Evolutionary conservation across 2,888 invertebrate genomes (phyloP), one percentile per base, ranked within the genome.

Genomic region (Choreutis nemorana): DNA sequence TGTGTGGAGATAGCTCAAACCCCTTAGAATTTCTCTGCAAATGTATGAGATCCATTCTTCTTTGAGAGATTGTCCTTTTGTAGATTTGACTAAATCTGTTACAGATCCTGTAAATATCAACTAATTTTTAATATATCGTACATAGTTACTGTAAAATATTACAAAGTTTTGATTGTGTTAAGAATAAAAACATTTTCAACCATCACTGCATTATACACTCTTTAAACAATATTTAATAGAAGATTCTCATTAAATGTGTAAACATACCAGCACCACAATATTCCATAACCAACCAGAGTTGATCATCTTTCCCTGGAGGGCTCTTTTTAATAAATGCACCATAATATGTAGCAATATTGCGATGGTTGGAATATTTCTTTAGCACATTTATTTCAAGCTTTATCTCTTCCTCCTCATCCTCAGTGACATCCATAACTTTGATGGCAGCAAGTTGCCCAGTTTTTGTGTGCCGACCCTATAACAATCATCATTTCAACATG

Each of bases 31-130:
- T 86, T 99, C 93, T 66, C 99, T 85, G 65, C 97, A 97, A 49
- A 99, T 96, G 70, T 99, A 99, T 32, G 99, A 97, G 64, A 99
- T 99, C 98, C 99, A 99, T 80, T 99, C 99, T 79, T 99, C 99
- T 77, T 97, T 98, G 48, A 99, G 82, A 42, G 93, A 93, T 66
- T 95, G 96, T 30, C 97, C 97, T 81, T 99, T 98, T 40, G 97
- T 98, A 40, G 97, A 97, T 82, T 99, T 99, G 30, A 99, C 98
- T 62, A 99, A 85, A 82, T 99, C 99, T 41, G 99, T 99, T 34
- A 99, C 96, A 32, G 97, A 97, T 36, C 95, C 87, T 84, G 47
- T 32, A 70, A 62, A 30, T 31, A 29, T 11, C 7, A 23, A 14
- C 12, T 12, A 2, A 15, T 7, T 16, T 9, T n/a, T 24, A 23